Base-by-base conservation (phyloP, 2,888 invertebrate species). In the Archaeoteleia sp. region DNA sequence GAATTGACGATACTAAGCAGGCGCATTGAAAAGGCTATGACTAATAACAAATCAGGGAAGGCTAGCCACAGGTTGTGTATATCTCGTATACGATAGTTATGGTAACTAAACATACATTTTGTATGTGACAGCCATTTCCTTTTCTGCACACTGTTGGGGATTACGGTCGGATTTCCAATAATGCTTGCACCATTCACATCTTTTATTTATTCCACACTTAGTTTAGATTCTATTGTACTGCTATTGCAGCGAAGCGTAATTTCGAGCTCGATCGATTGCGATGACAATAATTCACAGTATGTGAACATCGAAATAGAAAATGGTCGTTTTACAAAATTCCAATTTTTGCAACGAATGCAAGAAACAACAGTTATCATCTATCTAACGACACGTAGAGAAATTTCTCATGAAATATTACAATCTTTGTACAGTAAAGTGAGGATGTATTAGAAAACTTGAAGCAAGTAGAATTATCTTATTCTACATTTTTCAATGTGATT, bases 161-260 rank as follows among this genome's bases (percentile, higher is more conserved):
- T 57, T 57, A 57, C 34, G 32, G 32, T 32, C 13, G 48, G 40
- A 57, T 57, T 57, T 57, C 57, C 57, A 57, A 57, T 57, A 57
- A 57, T 57, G 48, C 57, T 57, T 46, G 10, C 34, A 45, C 55
- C 45, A 57, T 57, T 57, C 55, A 40, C 39, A 57, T 48, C 57
- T 48, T 57, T 57, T 57, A 57, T 57, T 57, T 57, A 57, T 57
- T 57, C 34, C 32, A 40, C 48, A 57, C 48, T 57, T 57, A 57
- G 57, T 57, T 57, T 57, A 49, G 58, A 58, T 58, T 58, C 57
- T 48, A 57, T 57, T 57, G 57, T 57, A 29, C 23, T 32, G 57
- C 32, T 48, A 48, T 57, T 57, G 48, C 57, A 48, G 23, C 34
- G 25, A 23, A 57, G 46, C 57, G 57, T 57, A 57, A 57, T 57